Evolutionary conservation across 2,888 invertebrate genomes (phyloP), one percentile per base, ranked within the genome.

Genomic region (Pristionchus maxplancki): DNA sequence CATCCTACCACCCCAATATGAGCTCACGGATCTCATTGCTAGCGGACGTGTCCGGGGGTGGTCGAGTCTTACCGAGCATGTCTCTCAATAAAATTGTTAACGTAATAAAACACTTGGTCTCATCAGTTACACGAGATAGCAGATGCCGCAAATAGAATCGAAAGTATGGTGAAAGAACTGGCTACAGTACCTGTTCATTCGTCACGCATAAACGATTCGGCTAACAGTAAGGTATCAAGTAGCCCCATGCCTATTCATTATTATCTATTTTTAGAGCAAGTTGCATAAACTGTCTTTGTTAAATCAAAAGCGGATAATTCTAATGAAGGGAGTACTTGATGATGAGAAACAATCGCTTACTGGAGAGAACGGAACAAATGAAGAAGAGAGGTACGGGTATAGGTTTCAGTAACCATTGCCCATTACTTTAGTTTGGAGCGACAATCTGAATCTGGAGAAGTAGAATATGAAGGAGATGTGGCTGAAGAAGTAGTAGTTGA

Each of bases 51-150:
- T n/a, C n/a, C 8, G 17, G 5, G 6, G 6, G n/a, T 58, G n/a
- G 15, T 58, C 20, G 17, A 24, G 58, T 58, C 5, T 58, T 58
- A 17, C 15, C 58, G n/a, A n/a, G n/a, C n/a, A n/a, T n/a, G n/a
- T n/a, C n/a, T n/a, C n/a, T n/a, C n/a, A n/a, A n/a, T n/a, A n/a
- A n/a, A n/a, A n/a, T n/a, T 20, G 50, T 50, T 48, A 17, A 15
- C 13, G 31, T 15, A 6, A 67, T 67, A 31, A 31, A 31, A 31
- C 17, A 15, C 37, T 17, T 37, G 37, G 37, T 37, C 20, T 37
- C 15, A 28, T 78, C 44, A 78, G 78, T 78, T 78, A 5, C 40
- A 78, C 28, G 78, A 78, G 44, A 78, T 78, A 28, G 24, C 78
- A 6, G 78, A 24, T n/a, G 48, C 78, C 17, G 78, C 78, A 11